These are phyloP conservation scores for Hippoglossus hippoglossus DNA, from an alignment of 2,797 vertebrate genomes.

Conservation along the genomic window DNA sequence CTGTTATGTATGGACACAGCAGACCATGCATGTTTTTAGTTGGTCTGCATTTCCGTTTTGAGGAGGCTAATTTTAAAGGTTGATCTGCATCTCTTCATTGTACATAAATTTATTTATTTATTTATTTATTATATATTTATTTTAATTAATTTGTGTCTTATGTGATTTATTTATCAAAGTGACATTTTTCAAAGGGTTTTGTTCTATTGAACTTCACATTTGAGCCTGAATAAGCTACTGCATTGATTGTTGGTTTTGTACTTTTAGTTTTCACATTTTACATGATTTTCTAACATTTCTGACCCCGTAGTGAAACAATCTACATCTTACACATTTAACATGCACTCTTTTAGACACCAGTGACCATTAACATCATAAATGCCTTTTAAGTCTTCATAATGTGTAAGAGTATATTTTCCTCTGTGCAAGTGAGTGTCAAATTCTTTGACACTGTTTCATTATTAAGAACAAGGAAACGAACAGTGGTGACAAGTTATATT, in stretches of 20 bases:
- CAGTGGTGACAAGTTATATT: background rate
- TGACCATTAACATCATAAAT: conserved; percentile 44
- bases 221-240: conserved; percentile 36
- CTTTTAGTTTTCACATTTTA: conserved; percentile 13
- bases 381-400: conserved; percentile 39
- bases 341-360: conserved; percentile 30
- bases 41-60: conserved; percentile 51
- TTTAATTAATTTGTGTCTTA: conserved; percentile 67
- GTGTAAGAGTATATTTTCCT: conserved; percentile 43
- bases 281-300: conserved; percentile 40
- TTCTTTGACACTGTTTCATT: conserved; percentile 38
- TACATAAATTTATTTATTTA: conserved; percentile 80
- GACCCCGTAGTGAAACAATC: conserved; percentile 39
- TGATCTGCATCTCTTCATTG: conserved; percentile 66
- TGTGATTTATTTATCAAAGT: conserved; percentile 72
- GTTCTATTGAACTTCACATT: conserved; percentile 43
- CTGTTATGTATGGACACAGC: conserved; percentile 26
- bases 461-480: conserved; percentile 17
- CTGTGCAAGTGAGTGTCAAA: conserved; percentile 47
- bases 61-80: conserved; percentile 36
- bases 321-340: conserved; percentile 21
- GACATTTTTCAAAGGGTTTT: conserved; percentile 39
- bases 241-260: conserved; percentile 32
- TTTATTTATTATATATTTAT: conserved; percentile 71
- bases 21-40: conserved; percentile 64